These are phyloP conservation scores for Ceratina calcarata DNA, from an alignment of 1,140 invertebrate genomes.

Conservation along the genomic window DNA sequence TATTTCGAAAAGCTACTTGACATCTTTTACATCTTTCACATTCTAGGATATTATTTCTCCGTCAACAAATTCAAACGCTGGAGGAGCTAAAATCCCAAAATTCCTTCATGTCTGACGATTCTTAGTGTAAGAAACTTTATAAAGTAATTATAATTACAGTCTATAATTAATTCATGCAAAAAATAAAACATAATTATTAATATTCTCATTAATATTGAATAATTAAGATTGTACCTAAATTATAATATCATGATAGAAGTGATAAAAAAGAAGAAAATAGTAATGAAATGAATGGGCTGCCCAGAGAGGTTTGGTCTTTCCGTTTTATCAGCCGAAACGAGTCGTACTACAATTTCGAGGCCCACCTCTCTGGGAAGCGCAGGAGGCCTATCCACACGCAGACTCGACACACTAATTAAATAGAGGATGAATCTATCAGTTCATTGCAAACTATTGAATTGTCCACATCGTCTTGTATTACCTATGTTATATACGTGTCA, in stretches of 20 bases:
- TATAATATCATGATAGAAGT: constrained; percentile 79
- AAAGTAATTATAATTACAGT: constrained; percentile 80
- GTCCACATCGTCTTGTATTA: constrained; percentile 79
- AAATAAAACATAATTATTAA: constrained; percentile 80
- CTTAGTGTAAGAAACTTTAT: constrained; percentile 82
- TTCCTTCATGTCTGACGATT: constrained; percentile 92
- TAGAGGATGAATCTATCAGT: constrained; percentile 67
- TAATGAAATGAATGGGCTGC: constrained; percentile 72
- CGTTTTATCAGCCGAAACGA: constrained; percentile 67
- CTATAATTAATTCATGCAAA: constrained; percentile 80
- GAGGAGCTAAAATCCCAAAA: constrained; percentile 96
- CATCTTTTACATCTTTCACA: constrained; percentile 12
- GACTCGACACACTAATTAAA: constrained; percentile 68
- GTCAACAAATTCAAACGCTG: constrained; percentile 92
- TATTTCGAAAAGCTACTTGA: background rate
- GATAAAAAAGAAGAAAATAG: constrained; percentile 69
- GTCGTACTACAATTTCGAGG: constrained; percentile 71
- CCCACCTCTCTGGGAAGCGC: constrained; percentile 75
- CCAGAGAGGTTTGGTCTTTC: constrained; percentile 73
- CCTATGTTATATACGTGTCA: constrained; percentile 80
- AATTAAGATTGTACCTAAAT: constrained; percentile 81
- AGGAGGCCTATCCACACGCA: constrained; percentile 75
- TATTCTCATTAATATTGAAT: constrained; percentile 81
- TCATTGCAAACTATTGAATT: constrained; percentile 73
- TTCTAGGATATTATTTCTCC: constrained; percentile 93